Base-by-base conservation (phyloP, 2,113 vertebrate genomes). In the Oenanthe melanoleuca region DNA sequence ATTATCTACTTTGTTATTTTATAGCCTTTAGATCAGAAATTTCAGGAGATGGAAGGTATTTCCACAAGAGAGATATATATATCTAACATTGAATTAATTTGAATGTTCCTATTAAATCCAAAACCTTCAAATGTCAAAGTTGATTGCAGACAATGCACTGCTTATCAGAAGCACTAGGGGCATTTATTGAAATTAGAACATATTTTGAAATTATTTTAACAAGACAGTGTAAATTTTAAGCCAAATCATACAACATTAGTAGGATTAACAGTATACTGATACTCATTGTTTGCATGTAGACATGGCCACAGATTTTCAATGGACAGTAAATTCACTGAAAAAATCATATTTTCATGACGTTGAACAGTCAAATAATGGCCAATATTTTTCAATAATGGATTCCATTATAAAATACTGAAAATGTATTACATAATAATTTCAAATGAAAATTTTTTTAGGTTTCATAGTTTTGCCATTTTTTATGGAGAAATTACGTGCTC, bases 141-240 rank as follows among this genome's bases (percentile, higher is more conserved):
- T 59, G 6, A 17, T 59, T 89, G 18, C 5, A 26, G 34, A 42
- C 31, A 50, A 44, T 70, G 3, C 11, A 31, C 6, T 57, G 9
- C 37, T 65, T 14, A 38, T 56, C 25, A 77, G 17, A 75, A 88
- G 15, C 24, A 69, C 7, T 25, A 13, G 8, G 3, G 15, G 5
- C 4, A 82, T 64, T 89, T 80, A 45, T 9, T 88, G 45, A 80
- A 80, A 80, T 77, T 23, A 61, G 42, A 80, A 65, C 2, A 14
- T 44, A 67, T 81, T 91, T 77, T 47, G 14, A 88, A 86, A 74
- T 77, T 50, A 47, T 84, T 86, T 73, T 65, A 61, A 37, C 9
- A 52, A 38, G 23, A 20, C 70, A 47, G 4, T 53, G 44, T 53
- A 28, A 72, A 40, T 81, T 71, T 45, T 85, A 69, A 89, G 11